Evolutionary conservation across 2,888 invertebrate species (phyloP).

Genomic region (Anthophora plumipes): DNA sequence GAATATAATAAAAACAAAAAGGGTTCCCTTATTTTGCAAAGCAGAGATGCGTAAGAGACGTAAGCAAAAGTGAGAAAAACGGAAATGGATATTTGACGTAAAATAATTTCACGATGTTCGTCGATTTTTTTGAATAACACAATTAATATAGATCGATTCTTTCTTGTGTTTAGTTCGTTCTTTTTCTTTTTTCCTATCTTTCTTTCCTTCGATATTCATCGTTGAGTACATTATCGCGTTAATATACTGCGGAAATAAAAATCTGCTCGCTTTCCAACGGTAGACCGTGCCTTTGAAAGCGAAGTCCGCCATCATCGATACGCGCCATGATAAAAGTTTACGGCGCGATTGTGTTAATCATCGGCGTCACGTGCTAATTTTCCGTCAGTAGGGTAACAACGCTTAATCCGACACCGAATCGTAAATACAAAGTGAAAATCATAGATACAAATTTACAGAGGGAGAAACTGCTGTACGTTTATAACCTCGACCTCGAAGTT

Average conservation of each 20-base stretch:
- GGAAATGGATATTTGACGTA: too few species aligned
- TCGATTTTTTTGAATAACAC: neutral
- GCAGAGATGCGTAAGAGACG: neutral
- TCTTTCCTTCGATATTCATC: neutral
- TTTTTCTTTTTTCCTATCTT: neutral
- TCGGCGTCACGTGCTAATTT: neutral
- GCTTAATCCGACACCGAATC: neutral
- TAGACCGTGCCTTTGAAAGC: neutral
- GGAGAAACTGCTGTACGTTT: constrained; percentile 7
- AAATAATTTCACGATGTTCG: neutral
- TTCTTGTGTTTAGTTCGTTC: neutral
- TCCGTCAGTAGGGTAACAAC: neutral
- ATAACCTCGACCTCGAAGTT: constrained; percentile 7
- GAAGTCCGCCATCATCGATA: neutral
- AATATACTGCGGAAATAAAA: neutral
- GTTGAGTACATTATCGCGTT: neutral
- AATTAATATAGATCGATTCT: neutral
- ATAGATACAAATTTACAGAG: neutral
- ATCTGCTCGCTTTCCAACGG: neutral
- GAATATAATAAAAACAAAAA: too few species aligned
- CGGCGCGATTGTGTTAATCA: constrained; percentile 5
- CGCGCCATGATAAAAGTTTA: neutral
- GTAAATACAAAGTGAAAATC: constrained; percentile 6
- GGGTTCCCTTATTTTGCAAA: neutral
- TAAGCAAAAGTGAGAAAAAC: neutral